These are phyloP conservation scores for Agapetus fuscipes DNA, from an alignment of 2,888 invertebrate genomes.

Conservation along the genomic window DNA sequence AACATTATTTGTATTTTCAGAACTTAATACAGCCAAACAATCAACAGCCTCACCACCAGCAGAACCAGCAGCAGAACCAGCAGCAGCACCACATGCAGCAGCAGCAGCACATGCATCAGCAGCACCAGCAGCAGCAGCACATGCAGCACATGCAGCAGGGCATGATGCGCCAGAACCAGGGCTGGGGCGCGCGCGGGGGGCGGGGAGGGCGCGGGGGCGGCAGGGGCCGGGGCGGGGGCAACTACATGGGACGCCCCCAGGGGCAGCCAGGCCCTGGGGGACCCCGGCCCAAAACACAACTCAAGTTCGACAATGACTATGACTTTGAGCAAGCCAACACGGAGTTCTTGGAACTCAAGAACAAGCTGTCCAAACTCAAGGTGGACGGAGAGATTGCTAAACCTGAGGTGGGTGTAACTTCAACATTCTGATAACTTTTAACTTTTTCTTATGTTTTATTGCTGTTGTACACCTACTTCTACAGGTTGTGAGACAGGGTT, in stretches of 20 bases:
- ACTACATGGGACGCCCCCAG: slow-evolving; percentile 37
- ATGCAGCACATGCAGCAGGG: slow-evolving; percentile 23
- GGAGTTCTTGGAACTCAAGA: slow-evolving; percentile 87
- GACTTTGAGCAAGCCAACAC: slow-evolving; percentile 99
- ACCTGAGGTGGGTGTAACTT: slow-evolving; percentile 42
- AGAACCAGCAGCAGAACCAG: slow-evolving; percentile 19
- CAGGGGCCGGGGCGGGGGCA: slow-evolving; percentile 36
- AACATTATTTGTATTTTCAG: not conserved
- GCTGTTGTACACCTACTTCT: too few species aligned
- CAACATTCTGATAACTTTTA: slow-evolving; percentile 7
- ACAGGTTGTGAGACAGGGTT: too few species aligned
- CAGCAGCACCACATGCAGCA: slow-evolving; percentile 29
- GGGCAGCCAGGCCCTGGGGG: slow-evolving; percentile 27
- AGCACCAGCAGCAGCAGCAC: slow-evolving; percentile 26
- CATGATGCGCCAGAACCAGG: slow-evolving; percentile 31
- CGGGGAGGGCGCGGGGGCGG: slow-evolving; percentile 35
- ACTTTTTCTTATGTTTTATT: too few species aligned
- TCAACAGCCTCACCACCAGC: slow-evolving; percentile 19
- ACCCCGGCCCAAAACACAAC: slow-evolving; percentile 51
- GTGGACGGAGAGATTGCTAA: slow-evolving; percentile 44
- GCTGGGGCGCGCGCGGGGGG: slow-evolving; percentile 39
- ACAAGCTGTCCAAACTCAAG: slow-evolving; percentile 76
- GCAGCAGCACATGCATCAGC: slow-evolving; percentile 28
- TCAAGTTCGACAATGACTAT: slow-evolving; percentile 94
- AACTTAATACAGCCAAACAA: slow-evolving; percentile 9